A percentile compares a stretch with the other conserved stretches of the same genome.
Evolutionary conservation across 2,888 invertebrate species (phyloP).

Genomic region (Meiosimyza platycephala): DNA sequence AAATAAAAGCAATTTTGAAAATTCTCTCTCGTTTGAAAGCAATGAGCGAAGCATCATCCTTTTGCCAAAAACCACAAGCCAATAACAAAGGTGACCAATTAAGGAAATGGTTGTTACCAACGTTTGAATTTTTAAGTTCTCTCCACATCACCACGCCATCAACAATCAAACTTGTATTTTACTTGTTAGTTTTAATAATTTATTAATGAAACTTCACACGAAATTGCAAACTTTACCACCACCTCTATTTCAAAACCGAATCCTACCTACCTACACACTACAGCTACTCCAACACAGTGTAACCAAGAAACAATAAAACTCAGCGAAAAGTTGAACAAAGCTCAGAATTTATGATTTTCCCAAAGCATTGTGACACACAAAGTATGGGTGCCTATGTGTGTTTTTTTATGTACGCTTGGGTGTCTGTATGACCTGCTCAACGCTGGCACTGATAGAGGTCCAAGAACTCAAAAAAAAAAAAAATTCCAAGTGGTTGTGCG

Average conservation of each 20-base stretch:
- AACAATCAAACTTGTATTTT: slow-evolving; percentile 1
- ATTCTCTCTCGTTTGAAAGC: too few relatives aligned
- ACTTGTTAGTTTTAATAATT: slow-evolving; percentile 28
- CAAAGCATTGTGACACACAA: slow-evolving; percentile 30
- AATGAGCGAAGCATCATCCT: too few relatives aligned
- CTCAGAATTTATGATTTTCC: slow-evolving; percentile 39
- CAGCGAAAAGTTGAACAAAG: slow-evolving; percentile 37
- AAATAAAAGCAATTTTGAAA: too few relatives aligned
- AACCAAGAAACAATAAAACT: slow-evolving; percentile 37
- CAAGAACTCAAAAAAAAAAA: slow-evolving; percentile 19
- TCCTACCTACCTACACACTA: neutral
- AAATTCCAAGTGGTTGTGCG: neutral
- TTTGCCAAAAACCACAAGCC: neutral
- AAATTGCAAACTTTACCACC: slow-evolving; percentile 13
- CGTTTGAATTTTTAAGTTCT: slow-evolving; percentile 3
- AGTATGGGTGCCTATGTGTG: slow-evolving; percentile 15
- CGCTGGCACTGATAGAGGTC: neutral
- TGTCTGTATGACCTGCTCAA: slow-evolving; percentile 1
- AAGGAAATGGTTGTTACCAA: neutral
- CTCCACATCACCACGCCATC: neutral
- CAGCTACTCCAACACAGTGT: neutral
- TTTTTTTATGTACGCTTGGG: neutral
- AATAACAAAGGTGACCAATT: neutral
- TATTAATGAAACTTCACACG: slow-evolving; percentile 32
- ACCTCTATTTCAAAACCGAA: neutral